Base-by-base conservation (phyloP, 2,888 invertebrate genomes). In the Neria commutata region DNA sequence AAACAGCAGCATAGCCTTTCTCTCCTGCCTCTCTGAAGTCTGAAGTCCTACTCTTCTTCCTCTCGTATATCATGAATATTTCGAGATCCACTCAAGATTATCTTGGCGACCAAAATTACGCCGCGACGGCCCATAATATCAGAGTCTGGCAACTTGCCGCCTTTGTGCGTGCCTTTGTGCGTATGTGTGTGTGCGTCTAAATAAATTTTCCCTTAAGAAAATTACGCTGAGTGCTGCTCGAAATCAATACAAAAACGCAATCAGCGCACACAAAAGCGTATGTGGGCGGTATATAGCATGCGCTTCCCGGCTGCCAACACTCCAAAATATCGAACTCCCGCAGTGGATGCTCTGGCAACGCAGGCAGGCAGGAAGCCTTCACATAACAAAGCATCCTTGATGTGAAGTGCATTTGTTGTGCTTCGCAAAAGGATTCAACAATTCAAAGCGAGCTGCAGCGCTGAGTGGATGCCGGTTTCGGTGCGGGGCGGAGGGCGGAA, bases 331-430 rank as follows among this genome's bases (percentile, higher is more conserved):
- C n/a, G n/a, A n/a, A n/a, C n/a, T n/a, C n/a, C n/a, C n/a, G n/a
- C n/a, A n/a, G n/a, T n/a, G n/a, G n/a, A n/a, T n/a, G n/a, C n/a
- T 37, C n/a, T n/a, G 37, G 6, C 37, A 37, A n/a, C 37, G 14
- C 29, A 29, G 29, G 37, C 4, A 8, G 34, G 37, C 37, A 49
- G 60, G 56, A 56, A 49, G 49, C 56, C 55, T 55, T 59, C 55
- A 55, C 52, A 51, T 52, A 59, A 55, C 47, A 53, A 60, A 52
- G 56, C 34, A 56, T 56, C 45, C 37, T 46, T 23, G 46, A 26
- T 21, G n/a, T 42, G 11, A 29, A 40, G 23, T 51, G 34, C 37
- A 46, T 17, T 46, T 19, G 21, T 23, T 46, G 46, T 26, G 25
- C 25, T 16, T 25, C 10, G n/a, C 5, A 46, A 46, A 10, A 19